Conservation (phyloP, 2,113 vertebrate species). For the Indri indri region DNA sequence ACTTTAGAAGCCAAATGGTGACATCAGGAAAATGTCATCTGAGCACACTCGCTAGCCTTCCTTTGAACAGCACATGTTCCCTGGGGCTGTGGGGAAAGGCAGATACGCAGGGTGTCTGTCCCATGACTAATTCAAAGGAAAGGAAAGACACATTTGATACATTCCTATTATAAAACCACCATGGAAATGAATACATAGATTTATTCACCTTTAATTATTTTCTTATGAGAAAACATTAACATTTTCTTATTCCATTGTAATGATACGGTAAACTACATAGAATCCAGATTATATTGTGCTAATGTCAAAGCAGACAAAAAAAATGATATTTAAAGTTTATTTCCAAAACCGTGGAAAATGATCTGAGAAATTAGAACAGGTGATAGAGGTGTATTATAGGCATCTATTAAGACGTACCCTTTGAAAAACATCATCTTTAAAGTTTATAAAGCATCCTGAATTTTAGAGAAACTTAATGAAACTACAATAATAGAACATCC, state of each 20-base stretch:
- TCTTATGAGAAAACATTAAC: background rate
- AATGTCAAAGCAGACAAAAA: background rate
- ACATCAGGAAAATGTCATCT: slow-evolving; percentile 29
- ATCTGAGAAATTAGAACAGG: slow-evolving; percentile 51
- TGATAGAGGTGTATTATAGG: slow-evolving; percentile 60
- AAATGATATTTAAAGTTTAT: background rate
- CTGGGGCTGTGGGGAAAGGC: background rate
- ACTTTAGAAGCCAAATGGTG: slow-evolving; percentile 25
- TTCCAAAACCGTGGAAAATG: background rate
- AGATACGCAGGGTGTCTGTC: background rate
- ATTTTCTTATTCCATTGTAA: background rate
- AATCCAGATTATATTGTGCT: background rate
- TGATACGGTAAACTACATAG: background rate
- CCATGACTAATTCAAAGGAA: slow-evolving; percentile 28
- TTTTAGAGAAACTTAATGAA: slow-evolving; percentile 77
- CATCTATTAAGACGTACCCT: slow-evolving; percentile 61
- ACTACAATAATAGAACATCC: slow-evolving; percentile 69
- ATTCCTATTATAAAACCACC: background rate
- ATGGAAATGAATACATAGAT: background rate
- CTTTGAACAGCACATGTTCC: slow-evolving; percentile 31
- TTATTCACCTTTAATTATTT: slow-evolving; percentile 39
- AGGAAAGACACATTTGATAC: slow-evolving; percentile 4
- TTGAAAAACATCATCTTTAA: slow-evolving; percentile 77
- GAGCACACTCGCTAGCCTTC: background rate
- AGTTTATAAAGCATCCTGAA: slow-evolving; percentile 70